These are phyloP conservation scores for Ictidomys tridecemlineatus DNA, from an alignment of 2,113 vertebrate species.

Conservation along the genomic window DNA sequence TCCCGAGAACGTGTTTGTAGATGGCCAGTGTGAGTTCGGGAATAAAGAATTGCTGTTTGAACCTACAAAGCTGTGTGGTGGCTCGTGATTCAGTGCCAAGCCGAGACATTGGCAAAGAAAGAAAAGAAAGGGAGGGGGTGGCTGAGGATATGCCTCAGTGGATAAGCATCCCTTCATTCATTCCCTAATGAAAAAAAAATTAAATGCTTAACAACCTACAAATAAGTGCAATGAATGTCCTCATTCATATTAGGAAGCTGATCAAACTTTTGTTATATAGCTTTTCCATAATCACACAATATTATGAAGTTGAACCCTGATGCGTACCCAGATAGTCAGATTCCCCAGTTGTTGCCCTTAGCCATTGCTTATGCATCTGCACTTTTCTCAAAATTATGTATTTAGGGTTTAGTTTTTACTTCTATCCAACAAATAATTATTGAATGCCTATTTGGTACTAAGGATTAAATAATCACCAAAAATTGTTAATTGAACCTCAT, in stretches of 20 bases:
- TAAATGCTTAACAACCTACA: not conserved
- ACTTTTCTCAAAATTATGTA: not conserved
- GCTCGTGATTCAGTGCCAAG: too few species aligned
- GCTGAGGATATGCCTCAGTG: too few species aligned
- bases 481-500: not conserved
- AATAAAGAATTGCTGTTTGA: too few species aligned
- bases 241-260: not conserved
- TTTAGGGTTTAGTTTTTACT: not conserved
- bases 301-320: not conserved
- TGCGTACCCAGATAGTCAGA: not conserved
- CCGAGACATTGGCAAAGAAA: too few species aligned
- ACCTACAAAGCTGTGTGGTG: too few species aligned
- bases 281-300: not conserved
- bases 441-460: not conserved
- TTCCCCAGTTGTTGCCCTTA: not conserved
- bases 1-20: too few species aligned
- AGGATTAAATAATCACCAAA: not conserved
- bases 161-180: too few species aligned
- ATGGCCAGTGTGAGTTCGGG: too few species aligned
- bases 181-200: not conserved
- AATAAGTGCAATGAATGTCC: not conserved
- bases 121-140: accelerated
- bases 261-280: not conserved
- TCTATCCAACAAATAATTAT: not conserved
- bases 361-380: not conserved